These are phyloP conservation scores for Eristalis tenax DNA, from an alignment of 2,888 invertebrate species.

Conservation along the genomic window DNA sequence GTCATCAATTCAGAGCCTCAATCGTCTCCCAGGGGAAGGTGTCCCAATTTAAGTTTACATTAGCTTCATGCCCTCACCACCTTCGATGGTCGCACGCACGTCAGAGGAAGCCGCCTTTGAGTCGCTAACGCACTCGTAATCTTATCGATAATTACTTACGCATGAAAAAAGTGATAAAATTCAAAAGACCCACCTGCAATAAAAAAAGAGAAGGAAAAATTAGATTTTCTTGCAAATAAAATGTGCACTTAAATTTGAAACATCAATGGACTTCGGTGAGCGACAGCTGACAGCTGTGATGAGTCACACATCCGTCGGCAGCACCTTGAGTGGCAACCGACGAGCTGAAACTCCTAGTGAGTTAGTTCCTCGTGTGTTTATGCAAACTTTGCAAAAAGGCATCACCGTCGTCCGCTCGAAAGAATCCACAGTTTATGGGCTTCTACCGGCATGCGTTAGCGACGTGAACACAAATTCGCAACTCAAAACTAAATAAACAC, in stretches of 20 bases:
- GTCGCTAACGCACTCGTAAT: neutral
- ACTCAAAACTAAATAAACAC: neutral
- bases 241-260: neutral
- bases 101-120: neutral
- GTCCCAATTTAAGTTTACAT: too few relatives aligned
- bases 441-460: neutral
- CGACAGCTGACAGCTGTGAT: neutral
- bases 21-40: too few relatives aligned
- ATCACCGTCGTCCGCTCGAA: neutral
- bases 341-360: neutral
- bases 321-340: neutral
- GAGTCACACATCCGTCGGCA: neutral
- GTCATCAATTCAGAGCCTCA: too few relatives aligned
- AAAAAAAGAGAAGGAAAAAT: neutral
- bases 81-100: neutral
- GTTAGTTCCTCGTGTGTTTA: neutral
- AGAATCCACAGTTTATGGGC: neutral
- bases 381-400: neutral
- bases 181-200: slow-evolving; percentile 21
- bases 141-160: neutral
- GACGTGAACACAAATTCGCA: neutral
- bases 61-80: neutral
- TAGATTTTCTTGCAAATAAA: neutral
- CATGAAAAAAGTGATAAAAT: neutral
- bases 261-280: neutral